Evolutionary conservation across 2,113 vertebrate genomes (phyloP).

Genomic region (Rhinolophus sinicus): DNA sequence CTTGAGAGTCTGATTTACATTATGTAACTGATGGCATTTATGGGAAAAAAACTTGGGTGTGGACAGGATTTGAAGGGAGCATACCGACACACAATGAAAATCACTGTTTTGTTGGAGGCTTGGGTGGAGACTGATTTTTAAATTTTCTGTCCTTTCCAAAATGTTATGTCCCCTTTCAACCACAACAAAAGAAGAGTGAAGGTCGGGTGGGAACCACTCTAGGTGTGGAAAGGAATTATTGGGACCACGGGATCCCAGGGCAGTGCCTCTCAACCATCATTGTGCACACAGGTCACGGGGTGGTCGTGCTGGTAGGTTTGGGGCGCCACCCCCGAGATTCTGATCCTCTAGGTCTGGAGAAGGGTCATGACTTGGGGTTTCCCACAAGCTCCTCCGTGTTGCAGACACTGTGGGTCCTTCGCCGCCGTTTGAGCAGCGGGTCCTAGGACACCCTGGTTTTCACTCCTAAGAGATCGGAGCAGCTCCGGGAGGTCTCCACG

Average conservation of each 20-base stretch:
- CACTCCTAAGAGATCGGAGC: no score
- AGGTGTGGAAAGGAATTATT: not conserved
- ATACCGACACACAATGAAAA: not conserved
- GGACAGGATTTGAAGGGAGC: not conserved
- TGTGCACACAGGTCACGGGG: rapidly evolving
- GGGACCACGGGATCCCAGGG: not conserved
- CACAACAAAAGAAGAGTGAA: not conserved
- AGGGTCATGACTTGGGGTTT: no score
- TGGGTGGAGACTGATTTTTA: not conserved
- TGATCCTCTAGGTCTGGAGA: not conserved
- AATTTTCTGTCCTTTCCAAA: not conserved
- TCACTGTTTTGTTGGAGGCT: not conserved
- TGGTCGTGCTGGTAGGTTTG: not conserved
- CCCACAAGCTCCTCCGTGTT: not conserved
- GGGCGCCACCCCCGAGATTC: rapidly evolving
- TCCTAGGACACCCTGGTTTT: not conserved
- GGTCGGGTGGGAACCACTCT: not conserved
- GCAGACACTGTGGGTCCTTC: not conserved
- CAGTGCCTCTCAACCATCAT: not conserved
- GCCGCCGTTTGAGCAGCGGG: not conserved
- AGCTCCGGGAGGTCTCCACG: not conserved
- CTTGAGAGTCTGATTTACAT: rapidly evolving
- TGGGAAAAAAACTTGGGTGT: not conserved
- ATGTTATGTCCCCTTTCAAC: not conserved
- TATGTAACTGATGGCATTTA: not conserved